These are phyloP conservation scores for Chaetorhynchus papuensis DNA, from an alignment of 2,113 vertebrate genomes.

Conservation along the genomic window DNA sequence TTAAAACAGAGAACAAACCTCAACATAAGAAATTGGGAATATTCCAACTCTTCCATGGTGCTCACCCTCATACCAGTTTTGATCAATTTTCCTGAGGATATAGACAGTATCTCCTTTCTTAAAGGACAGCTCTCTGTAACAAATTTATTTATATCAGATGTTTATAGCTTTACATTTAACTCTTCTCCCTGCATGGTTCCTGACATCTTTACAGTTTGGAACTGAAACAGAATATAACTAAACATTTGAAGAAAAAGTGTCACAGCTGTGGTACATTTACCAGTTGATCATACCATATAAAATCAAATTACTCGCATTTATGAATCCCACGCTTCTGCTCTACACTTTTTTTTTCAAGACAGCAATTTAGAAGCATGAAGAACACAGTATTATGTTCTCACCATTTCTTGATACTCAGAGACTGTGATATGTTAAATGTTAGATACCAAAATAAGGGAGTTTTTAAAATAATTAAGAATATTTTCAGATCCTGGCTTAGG, in stretches of 20 bases:
- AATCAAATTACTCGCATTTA: background rate
- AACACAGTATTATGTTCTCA: background rate
- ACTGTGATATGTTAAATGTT: background rate
- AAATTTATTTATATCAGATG: conserved; percentile 32
- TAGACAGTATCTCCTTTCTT: conserved; percentile 96
- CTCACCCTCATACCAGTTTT: conserved; percentile 98
- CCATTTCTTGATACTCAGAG: background rate
- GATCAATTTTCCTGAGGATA: conserved; percentile 97
- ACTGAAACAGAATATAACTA: background rate
- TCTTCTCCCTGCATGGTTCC: background rate
- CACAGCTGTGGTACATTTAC: background rate
- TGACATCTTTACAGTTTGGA: background rate
- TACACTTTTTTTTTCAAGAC: background rate
- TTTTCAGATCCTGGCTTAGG: background rate
- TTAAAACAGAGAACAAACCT: conserved; percentile 74
- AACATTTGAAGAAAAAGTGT: background rate
- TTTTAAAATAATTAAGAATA: background rate
- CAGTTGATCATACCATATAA: background rate
- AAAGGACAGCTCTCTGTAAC: conserved; percentile 93
- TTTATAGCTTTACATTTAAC: background rate
- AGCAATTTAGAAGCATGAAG: background rate
- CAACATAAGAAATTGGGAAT: conserved; percentile 94
- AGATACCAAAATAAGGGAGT: background rate
- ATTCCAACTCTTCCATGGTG: conserved; percentile 90
- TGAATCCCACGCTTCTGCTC: background rate